These are phyloP conservation scores for Hylomyscus alleni DNA, from an alignment of 2,797 vertebrate species.

Conservation along the genomic window DNA sequence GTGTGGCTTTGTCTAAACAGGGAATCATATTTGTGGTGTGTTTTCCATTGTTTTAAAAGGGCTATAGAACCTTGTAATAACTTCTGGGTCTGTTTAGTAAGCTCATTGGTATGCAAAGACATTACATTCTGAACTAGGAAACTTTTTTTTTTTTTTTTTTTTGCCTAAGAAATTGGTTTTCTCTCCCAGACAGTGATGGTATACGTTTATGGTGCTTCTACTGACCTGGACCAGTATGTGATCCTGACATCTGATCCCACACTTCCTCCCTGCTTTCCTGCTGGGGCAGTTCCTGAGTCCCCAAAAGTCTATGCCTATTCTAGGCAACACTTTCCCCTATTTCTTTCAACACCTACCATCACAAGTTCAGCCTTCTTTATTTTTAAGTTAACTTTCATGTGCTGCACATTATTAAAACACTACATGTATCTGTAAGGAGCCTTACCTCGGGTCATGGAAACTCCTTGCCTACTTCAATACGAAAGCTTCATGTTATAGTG, in stretches of 20 bases:
- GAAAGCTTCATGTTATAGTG: background rate
- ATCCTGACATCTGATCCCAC: background rate
- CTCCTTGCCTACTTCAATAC: background rate
- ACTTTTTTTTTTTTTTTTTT: background rate
- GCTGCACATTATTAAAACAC: background rate
- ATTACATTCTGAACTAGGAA: slow-evolving; percentile 61
- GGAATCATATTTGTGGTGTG: slow-evolving; percentile 17
- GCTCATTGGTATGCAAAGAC: slow-evolving; percentile 65
- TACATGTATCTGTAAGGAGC: background rate
- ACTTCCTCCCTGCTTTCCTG: background rate
- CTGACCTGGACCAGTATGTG: background rate
- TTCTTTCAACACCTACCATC: background rate
- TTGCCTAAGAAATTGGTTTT: slow-evolving; percentile 47
- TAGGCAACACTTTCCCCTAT: background rate
- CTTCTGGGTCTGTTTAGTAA: slow-evolving; percentile 72
- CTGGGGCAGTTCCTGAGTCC: background rate
- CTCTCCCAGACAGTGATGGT: background rate
- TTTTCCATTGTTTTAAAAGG: slow-evolving; percentile 58
- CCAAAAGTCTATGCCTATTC: background rate
- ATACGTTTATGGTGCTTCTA: background rate
- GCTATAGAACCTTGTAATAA: slow-evolving; percentile 54
- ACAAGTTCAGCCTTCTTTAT: background rate
- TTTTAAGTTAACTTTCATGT: background rate
- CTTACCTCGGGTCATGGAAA: background rate
- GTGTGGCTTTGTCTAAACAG: slow-evolving; percentile 57